Conservation (phyloP, 2,888 invertebrate species). For the Caenorhabditis drosophilae region DNA sequence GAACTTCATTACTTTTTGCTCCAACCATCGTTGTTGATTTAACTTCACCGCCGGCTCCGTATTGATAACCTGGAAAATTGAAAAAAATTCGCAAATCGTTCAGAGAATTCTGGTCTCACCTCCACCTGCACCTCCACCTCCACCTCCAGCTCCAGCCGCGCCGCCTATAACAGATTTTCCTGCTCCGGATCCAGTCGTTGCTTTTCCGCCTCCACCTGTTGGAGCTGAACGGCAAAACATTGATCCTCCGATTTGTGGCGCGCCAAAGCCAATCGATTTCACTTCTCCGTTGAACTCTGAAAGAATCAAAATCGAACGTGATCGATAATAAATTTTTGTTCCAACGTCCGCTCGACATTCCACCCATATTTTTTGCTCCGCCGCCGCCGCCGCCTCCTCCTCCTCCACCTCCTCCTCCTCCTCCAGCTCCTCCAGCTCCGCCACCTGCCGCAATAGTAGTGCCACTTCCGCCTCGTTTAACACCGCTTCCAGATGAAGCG, state of each 20-base stretch:
- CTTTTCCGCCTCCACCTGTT: slow-evolving; percentile 9
- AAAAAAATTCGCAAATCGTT: no score
- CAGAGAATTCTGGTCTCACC: background rate
- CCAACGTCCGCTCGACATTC: background rate
- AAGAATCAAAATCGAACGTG: background rate
- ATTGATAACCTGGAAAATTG: background rate
- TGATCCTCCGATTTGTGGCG: slow-evolving; percentile 13
- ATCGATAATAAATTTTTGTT: background rate
- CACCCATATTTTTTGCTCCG: slow-evolving; percentile 1
- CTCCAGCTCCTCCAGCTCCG: slow-evolving; percentile 5
- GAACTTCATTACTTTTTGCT: no score
- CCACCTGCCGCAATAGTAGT: no score
- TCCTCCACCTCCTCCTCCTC: slow-evolving; percentile 1
- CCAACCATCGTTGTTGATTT: background rate
- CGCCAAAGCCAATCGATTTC: slow-evolving; percentile 27
- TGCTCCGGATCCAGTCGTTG: background rate
- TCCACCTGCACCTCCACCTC: background rate
- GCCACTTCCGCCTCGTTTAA: no score
- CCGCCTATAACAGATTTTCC: slow-evolving; percentile 12
- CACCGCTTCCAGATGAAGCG: slow-evolving; percentile 1
- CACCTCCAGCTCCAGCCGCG: slow-evolving; percentile 3
- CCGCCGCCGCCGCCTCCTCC: background rate
- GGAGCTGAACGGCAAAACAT: slow-evolving; percentile 10
- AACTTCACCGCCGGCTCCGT: background rate
- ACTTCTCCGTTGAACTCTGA: slow-evolving; percentile 12